phyloP scores from a whole-genome alignment of 2,113 vertebrate genomes.

The Pachypanchax playfairii region DNA sequence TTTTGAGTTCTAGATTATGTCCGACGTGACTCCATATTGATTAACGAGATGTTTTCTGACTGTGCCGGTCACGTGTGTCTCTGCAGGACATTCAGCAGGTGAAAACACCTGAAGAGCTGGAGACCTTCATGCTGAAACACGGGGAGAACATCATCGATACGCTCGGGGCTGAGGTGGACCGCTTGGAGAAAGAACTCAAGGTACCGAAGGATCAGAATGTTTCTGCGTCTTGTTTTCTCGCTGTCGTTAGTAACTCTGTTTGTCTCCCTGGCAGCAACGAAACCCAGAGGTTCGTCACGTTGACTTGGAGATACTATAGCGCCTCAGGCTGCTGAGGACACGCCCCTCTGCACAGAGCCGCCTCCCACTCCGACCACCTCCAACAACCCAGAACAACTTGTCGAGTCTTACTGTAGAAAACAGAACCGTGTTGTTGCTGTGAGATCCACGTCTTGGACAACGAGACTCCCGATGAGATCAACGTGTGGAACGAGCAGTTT shows the following conservation, averaged over 20 bases:
- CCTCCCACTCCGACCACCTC: slow-evolving; percentile 14
- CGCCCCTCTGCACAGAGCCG: slow-evolving; percentile 15
- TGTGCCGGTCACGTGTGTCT: background rate
- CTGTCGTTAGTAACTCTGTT: slow-evolving; percentile 2
- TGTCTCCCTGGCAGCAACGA: slow-evolving; percentile 84
- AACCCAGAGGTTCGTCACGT: slow-evolving; percentile 98
- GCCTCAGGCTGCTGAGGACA: slow-evolving; percentile 10
- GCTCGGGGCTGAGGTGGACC: slow-evolving; percentile 95
- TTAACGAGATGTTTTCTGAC: too few species aligned
- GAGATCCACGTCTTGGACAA: too few species aligned
- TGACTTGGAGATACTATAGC: slow-evolving; percentile 95
- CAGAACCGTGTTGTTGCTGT: background rate
- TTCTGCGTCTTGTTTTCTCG: background rate
- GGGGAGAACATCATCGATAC: slow-evolving; percentile 98
- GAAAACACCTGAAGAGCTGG: slow-evolving; percentile 93
- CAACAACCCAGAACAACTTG: slow-evolving; percentile 28
- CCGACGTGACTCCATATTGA: too few species aligned
- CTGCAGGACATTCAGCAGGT: slow-evolving; percentile 95
- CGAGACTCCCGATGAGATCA: too few species aligned
- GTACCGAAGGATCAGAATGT: slow-evolving; percentile 66
- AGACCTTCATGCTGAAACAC: slow-evolving; percentile 97
- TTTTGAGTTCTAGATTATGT: too few species aligned
- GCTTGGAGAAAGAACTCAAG: slow-evolving; percentile 97
- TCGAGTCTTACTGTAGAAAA: slow-evolving; percentile 65
- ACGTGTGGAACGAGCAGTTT: too few species aligned